These are phyloP conservation scores for Hirundichthys speculiger DNA, from an alignment of 2,113 vertebrate species.

Conservation along the genomic window DNA sequence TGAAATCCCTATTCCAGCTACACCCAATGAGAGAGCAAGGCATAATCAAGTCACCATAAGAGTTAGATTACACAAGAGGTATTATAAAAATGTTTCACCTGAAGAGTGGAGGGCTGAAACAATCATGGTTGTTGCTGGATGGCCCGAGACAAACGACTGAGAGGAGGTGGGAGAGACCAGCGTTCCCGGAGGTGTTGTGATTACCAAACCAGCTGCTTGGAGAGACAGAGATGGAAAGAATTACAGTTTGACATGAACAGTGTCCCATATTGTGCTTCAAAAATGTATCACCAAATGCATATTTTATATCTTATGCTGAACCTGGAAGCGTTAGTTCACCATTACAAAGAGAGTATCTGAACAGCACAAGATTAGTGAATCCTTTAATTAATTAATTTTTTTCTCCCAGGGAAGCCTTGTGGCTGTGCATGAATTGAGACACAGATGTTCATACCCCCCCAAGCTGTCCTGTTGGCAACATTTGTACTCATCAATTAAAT, in stretches of 20 bases:
- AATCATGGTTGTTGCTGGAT: conserved; percentile 91
- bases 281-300: not conserved
- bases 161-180: conserved; percentile 93
- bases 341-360: not conserved
- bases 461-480: conserved; percentile 5
- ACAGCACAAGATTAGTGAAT: not conserved
- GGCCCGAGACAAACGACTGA: conserved; percentile 92
- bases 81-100: conserved; percentile 51
- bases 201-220: conserved; percentile 91
- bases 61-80: not conserved
- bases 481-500: conserved; percentile 30
- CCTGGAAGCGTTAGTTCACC: not conserved
- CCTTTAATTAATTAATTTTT: not conserved
- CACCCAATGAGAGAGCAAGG: too few relatives aligned
- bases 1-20: too few relatives aligned
- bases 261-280: not conserved
- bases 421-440: conserved; percentile 9
- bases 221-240: not conserved
- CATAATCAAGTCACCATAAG: not conserved
- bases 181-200: conserved; percentile 94
- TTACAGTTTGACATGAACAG: not conserved
- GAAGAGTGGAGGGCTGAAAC: conserved; percentile 87
- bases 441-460: conserved; percentile 16
- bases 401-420: conserved; percentile 12
- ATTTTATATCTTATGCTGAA: not conserved